Evolutionary conservation across 2,113 vertebrate species (phyloP), one percentile per base, ranked within the genome.

Genomic region (Labeo rohita): DNA sequence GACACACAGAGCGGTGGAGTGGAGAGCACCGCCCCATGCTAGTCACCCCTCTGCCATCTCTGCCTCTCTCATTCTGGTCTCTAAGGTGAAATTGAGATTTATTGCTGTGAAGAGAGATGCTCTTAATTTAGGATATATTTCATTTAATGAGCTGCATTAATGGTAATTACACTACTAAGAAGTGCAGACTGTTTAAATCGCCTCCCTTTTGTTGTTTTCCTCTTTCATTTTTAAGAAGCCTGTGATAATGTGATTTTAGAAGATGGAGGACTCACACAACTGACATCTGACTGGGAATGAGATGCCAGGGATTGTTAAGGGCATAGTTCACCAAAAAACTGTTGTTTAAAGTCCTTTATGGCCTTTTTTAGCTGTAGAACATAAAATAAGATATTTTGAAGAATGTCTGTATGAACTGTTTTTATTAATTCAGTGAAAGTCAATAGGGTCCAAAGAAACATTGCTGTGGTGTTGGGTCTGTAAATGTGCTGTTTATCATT

Each of bases 81-180:
- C 94, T 90, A 91, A 93, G 91, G 93, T 94, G 85, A 94, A 93
- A 96, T 96, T 92, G 94, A 94, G 93, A 95, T 94, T 94, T 95
- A 95, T 94, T 90, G 89, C 84, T 90, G 89, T 92, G 90, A 92
- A 87, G 91, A 90, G 94, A 91, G 91, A 91, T 92, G 90, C 89
- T 94, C 94, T 95, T 95, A 86, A 94, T 94, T 93, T 93, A 93
- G 92, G 93, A 92, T 95, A 92, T 94, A 91, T 95, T 93, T 95
- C 88, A 92, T 93, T 94, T 95, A 95, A 96, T 95, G 94, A 95
- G 92, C 89, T 86, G 94, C 93, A 95, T 96, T 96, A 96, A 93
- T 92, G 76, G 91, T 94, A 92, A 96, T 96, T 94, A 94, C 95
- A 94, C 93, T 93, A 94, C 93, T 93, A 91, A 95, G 92, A 94